Base-by-base conservation (phyloP, 2,113 vertebrate genomes). In the Centropus bengalensis region DNA sequence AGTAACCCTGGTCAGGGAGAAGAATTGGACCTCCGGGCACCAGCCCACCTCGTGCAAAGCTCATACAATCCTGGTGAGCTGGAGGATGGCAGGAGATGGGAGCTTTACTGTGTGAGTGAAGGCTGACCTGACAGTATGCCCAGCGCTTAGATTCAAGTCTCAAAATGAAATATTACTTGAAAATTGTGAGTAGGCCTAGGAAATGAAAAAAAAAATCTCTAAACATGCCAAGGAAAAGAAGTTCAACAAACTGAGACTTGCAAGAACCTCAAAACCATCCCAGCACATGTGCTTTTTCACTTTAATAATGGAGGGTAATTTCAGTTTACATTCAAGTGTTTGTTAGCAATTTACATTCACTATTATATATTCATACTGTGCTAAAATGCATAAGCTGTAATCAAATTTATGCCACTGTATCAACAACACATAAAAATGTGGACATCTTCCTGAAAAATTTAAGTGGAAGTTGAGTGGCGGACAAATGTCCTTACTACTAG, bases 11-110 rank as follows among this genome's bases (percentile, higher is more conserved):
- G 47, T 19, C 2, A 1, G 54, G 54, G 10, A 55, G 14, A 2
- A 40, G 4, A 20, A 7, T 11, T 3, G 0, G 47, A 51, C 27
- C 5, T 13, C 28, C 1, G 3, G 16, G 33, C 45, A 54, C 32
- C 32, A 55, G 42, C 15, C 36, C 47, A 63, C 42, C 20, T 40
- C 56, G 30, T 2, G 4, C 8, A 22, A 47, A 60, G 45, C 20
- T 26, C 2, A 0, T 21, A 63, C 15, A 1, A 1, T 19, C 47
- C 52, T 14, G 5, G 2, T 26, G 56, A 26, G 9, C 38, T 26
- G 26, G 30, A 63, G 45, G 55, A 77, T 9, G 21, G 51, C 69
- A 78, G 60, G 27, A 51, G 55, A 47, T 0, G 1, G 24, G 9
- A 83, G 32, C 36, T 55, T 55, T 44, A 27, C 32, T 75, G 82